Base-by-base conservation (phyloP, 2,888 invertebrate species). In the Eupeodes latifasciatus region DNA sequence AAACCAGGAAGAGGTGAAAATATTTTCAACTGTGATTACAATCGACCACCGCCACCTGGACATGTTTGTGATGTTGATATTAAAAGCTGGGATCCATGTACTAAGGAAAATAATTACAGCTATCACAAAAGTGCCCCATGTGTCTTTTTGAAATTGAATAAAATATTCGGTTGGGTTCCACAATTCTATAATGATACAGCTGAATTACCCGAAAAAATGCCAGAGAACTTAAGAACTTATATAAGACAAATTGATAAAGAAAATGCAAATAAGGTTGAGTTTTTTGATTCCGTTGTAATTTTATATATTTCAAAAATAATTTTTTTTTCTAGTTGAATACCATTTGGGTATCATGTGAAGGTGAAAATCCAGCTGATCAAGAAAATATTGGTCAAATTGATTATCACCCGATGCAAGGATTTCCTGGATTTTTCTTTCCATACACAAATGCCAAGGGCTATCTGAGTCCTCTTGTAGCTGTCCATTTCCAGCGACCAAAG, bases 111-210 rank as follows among this genome's bases (percentile, higher is more conserved):
- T 91, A 91, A 96, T 91, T 99, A 97, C 93, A 98, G 98, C 85
- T 99, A 98, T 94, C 97, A 97, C 92, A 96, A 96, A 92, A 98
- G 98, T 59, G 96, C 97, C 27, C 99, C 99, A 0, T 99, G 99
- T 94, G 95, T 99, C 89, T 97, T 99, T 92, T 95, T 99, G 80
- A 99, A 99, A 93, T 94, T 99, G 57, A 99, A 99, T 94, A 98
- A 97, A 95, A 98, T 98, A 91, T 98, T 96, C 91, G 97, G 96
- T 27, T 99, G 98, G 98, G 94, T 95, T 89, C 98, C 99, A 0
- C 95, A 96, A 49, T 97, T 95, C 91, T 98, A 97, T 92, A 96
- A 97, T 91, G 95, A 96, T 89, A 95, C 96, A 0, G 94, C 94
- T 10, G 93, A 94, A 78, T 94, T 98, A 67, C 98, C 98, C 0